Base-by-base conservation (phyloP, 2,113 vertebrate species). In the Petroica traversi region DNA sequence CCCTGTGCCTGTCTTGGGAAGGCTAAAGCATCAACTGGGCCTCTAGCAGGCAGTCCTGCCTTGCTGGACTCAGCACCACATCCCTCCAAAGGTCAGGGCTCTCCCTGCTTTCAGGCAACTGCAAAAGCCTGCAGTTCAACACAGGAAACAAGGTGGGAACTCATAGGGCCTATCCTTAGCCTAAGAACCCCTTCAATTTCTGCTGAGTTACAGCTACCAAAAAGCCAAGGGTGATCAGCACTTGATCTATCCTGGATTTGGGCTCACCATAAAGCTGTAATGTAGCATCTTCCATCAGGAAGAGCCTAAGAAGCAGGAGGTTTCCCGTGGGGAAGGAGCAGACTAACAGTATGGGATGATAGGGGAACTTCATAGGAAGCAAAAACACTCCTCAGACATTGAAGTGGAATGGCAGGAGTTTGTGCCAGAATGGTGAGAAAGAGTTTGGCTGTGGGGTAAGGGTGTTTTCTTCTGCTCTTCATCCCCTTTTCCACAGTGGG, bases 21-120 rank as follows among this genome's bases (percentile, higher is more conserved):
- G 54, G 22, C 24, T 11, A 3, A 38, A 0, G 3, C 23, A 28
- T 16, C 29, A 36, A 2, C 23, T 41, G 59, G 31, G n/a, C n/a
- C n/a, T n/a, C n/a, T n/a, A n/a, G 26, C 69, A 88, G 83, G 33
- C 49, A 43, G 5, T 31, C 25, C 59, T 69, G n/a, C 67, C 73
- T 72, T 67, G 19, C 73, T n/a, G 40, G 36, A 25, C 33, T 90
- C 91, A 61, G 31, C 89, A 67, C 18, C 16, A 26, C 41, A 15
- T 20, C 12, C 31, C n/a, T 62, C 17, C 33, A 46, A 66, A 76
- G 20, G 6, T 61, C 59, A 43, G 46, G 33, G 28, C 26, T 83
- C 34, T 83, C 57, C 29, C 5, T 55, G 24, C 28, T 55, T 66
- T 46, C 40, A 55, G 80, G 8, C 5, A 52, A 29, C 26, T 66